Evolutionary conservation across 1,140 invertebrate species (phyloP), one percentile per base, ranked within the genome.

Genomic region (Dendroctonus ponderosae): DNA sequence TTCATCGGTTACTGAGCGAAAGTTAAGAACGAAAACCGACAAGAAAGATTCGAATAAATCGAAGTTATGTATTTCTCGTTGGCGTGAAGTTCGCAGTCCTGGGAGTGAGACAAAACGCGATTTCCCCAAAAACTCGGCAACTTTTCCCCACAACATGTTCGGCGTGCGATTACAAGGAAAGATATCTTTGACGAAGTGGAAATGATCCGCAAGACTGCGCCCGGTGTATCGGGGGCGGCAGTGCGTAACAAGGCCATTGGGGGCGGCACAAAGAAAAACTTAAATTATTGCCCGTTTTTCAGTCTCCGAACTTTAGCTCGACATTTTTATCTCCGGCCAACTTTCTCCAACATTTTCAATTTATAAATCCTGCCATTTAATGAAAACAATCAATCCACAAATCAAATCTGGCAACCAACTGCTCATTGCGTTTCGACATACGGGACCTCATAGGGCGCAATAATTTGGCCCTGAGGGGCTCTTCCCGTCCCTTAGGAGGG

Each of bases 121-220:
- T 26, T 26, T 26, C 26, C 26, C 26, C 26, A 26, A 26, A 26
- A 26, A 26, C 26, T 26, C 26, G 26, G 3, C 26, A 26, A 26
- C 26, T 26, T 26, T 26, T 26, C 26, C 26, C 26, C 26, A 26
- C 26, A 26, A 26, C 26, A 60, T 48, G 49, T 48, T 60, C 43
- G 15, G 43, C 12, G 15, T 49, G 57, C 15, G 67, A 69, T 69
- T 65, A 62, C 62, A 62, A 52, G 42, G 26, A 54, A 50, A 65
- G 67, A 69, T 69, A 69, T 61, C 57, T 59, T 63, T 67, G 69
- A 70, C 66, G 65, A 63, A 70, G 65, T 67, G 69, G 64, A 62
- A 67, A 67, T 63, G 65, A 67, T 65, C 57, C 67, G 69, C 61
- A 71, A 63, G 69, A 65, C 42, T 60, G 57, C 43, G 42, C 39